Evolutionary conservation across 1,140 invertebrate species (phyloP), one percentile per base, ranked within the genome.

Genomic region (Diploscapter pachys): DNA sequence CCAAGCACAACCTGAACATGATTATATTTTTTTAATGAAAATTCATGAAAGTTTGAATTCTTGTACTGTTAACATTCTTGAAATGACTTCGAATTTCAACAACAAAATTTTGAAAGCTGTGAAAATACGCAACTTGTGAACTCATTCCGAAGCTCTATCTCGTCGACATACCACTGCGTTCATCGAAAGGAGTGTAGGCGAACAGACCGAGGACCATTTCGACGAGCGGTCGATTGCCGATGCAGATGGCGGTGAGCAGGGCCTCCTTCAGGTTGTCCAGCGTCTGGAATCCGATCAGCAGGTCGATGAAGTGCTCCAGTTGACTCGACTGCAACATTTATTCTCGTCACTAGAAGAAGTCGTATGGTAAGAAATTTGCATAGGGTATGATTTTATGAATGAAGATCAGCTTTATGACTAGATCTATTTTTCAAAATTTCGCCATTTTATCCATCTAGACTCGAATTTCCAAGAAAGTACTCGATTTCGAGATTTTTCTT

Each of bases 161-260:
- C 31, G 1, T 31, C 31, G 31, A 50, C 64, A n/a, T 48, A 73
- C 74, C 80, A 61, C 54, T 74, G 50, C 70, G 11, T 61, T 81
- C 81, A 11, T 79, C 74, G 56, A 65, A 63, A 5, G 80, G 80
- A 57, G n/a, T 75, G 56, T 82, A 72, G 5, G 56, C 55, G 50
- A 81, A 81, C 11, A 81, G 66, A 52, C 63, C 51, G 11, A 82
- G 79, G 49, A 81, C 64, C 49, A 80, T 82, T 61, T 81, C 80
- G 8, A 80, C 78, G 4, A 81, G 74, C 4, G 80, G 80, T 9
- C 80, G 80, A 75, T 78, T 82, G 51, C 81, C 80, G 31, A 68
- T 71, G 6, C 80, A 56, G 57, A 81, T 78, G 1, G 78, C 51
- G 5, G 71, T 69, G 6, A 81, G 73, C 8, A 81, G 73, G 11